These are phyloP conservation scores for Strigamia transsilvanica DNA, from an alignment of 2,888 invertebrate species.

Conservation along the genomic window DNA sequence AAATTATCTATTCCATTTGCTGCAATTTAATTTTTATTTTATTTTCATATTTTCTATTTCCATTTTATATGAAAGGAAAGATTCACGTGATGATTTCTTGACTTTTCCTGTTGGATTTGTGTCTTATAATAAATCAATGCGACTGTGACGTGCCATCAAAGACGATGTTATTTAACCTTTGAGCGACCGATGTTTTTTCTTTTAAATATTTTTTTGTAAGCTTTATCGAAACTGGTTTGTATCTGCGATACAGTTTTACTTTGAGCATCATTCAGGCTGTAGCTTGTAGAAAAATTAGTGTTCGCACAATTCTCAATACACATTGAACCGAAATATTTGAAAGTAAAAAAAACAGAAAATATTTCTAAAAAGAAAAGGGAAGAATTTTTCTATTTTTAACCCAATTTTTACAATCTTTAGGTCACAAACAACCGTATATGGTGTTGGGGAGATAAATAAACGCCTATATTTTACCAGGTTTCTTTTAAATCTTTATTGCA, in stretches of 20 bases:
- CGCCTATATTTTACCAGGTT: background rate
- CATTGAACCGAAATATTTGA: background rate
- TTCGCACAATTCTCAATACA: background rate
- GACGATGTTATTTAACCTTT: background rate
- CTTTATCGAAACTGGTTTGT: too few relatives aligned
- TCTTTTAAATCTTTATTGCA: background rate
- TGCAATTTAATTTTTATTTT: too few relatives aligned
- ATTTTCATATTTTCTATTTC: too few relatives aligned
- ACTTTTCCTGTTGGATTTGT: background rate
- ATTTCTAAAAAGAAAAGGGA: background rate
- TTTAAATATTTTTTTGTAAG: too few relatives aligned
- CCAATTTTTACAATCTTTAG: background rate
- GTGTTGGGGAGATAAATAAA: background rate
- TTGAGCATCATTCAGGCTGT: too few relatives aligned
- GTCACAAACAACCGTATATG: background rate
- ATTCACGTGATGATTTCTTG: background rate
- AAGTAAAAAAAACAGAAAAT: background rate
- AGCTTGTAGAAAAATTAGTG: background rate
- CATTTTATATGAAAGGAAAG: too few relatives aligned
- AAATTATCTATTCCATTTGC: too few relatives aligned
- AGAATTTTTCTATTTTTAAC: constrained; percentile 20
- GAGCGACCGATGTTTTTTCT: background rate
- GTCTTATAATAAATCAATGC: background rate
- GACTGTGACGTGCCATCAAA: background rate
- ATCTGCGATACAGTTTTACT: too few relatives aligned